A percentile compares a stretch with the other conserved stretches of the same genome.
Conservation (phyloP, 2,797 vertebrate species). For the Gambelia wislizenii region DNA sequence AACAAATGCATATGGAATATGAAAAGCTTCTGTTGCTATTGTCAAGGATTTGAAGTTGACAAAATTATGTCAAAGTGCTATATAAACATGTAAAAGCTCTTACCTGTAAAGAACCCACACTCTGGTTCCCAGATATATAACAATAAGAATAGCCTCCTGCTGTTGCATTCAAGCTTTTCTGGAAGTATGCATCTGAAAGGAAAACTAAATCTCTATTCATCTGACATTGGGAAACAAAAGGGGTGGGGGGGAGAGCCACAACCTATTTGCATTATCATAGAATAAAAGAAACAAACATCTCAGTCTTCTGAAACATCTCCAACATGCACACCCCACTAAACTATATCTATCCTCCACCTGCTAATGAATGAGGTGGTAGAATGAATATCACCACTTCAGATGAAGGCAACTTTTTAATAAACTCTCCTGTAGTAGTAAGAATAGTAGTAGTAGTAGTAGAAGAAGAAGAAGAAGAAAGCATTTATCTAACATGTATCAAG, state of each 20-base stretch:
- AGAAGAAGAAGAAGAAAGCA: too few relatives aligned
- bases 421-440: too few relatives aligned
- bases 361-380: background rate
- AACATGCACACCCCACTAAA: background rate
- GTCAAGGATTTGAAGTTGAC: background rate
- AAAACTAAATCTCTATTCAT: background rate
- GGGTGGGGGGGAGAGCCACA: background rate
- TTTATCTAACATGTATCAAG: background rate
- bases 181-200: background rate
- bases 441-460: too few relatives aligned
- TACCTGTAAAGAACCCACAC: background rate
- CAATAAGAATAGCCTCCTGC: background rate
- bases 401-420: background rate
- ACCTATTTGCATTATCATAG: background rate
- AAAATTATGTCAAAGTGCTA: conserved; percentile 31
- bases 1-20: background rate
- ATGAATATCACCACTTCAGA: background rate
- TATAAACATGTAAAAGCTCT: conserved; percentile 20
- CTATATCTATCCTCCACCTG: too few relatives aligned
- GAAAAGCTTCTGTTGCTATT: background rate
- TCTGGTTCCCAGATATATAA: background rate
- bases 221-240: background rate
- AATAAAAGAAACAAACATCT: background rate
- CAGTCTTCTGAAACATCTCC: background rate
- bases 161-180: conserved; percentile 10